Evolutionary conservation across 1,140 invertebrate species (phyloP).

Genomic region (Drosophila sulfurigaster): DNA sequence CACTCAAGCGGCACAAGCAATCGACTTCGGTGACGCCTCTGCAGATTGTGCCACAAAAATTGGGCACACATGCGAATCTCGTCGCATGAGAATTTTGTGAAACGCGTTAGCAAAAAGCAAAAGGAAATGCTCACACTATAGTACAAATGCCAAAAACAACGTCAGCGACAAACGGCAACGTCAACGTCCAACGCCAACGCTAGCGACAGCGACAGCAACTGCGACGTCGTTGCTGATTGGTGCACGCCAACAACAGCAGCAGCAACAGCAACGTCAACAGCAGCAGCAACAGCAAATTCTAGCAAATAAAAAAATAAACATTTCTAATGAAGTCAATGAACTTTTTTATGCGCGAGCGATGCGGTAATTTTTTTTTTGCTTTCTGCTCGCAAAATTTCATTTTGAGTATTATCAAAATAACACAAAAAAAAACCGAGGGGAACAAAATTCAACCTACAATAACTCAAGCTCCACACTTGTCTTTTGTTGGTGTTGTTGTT

Average conservation of each 20-base stretch:
- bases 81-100: slow-evolving; percentile 3
- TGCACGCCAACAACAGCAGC: slow-evolving; percentile 60
- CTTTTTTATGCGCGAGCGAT: slow-evolving; percentile 75
- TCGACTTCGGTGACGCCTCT: slow-evolving; percentile 22
- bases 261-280: slow-evolving; percentile 30
- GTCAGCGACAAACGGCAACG: slow-evolving; percentile 28
- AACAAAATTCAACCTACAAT: slow-evolving; percentile 27
- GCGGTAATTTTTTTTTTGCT: slow-evolving; percentile 75
- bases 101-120: slow-evolving; percentile 12
- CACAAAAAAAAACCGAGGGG: slow-evolving; percentile 39
- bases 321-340: slow-evolving; percentile 79
- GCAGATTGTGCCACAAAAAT: slow-evolving; percentile 52
- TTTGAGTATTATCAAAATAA: slow-evolving; percentile 73
- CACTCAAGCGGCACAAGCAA: slow-evolving; percentile 30
- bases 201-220: slow-evolving; percentile 26
- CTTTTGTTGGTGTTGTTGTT: slow-evolving; percentile 33
- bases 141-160: slow-evolving; percentile 36
- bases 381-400: slow-evolving; percentile 65
- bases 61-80: slow-evolving; percentile 40
- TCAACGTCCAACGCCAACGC: slow-evolving; percentile 34
- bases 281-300: slow-evolving; percentile 42
- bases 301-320: slow-evolving; percentile 51
- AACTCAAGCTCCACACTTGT: slow-evolving; percentile 33
- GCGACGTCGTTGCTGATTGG: slow-evolving; percentile 62
- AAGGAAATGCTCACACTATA: slow-evolving; percentile 53